A percentile compares a stretch with the other conserved stretches of the same genome.
Conservation (phyloP, 1,140 invertebrate genomes). For the Heliconius congener region DNA sequence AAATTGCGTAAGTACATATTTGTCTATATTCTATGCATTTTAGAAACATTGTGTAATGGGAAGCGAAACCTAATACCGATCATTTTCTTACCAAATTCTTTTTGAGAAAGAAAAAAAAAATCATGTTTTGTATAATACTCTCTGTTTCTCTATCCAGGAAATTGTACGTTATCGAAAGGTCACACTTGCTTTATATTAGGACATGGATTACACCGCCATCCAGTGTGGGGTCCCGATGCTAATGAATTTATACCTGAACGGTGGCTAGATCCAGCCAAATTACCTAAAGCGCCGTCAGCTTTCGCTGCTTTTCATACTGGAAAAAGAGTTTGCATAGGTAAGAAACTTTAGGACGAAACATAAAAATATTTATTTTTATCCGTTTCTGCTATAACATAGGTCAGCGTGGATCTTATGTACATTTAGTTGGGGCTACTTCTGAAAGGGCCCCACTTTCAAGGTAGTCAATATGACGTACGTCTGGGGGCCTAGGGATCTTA, state of each 20-base stretch:
- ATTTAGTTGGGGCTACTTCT: too few species aligned
- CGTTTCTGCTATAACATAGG: too few species aligned
- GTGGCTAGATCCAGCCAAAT: slow-evolving; percentile 40
- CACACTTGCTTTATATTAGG: slow-evolving; percentile 34
- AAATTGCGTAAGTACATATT: slow-evolving; percentile 46
- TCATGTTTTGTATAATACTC: not conserved
- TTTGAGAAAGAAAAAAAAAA: too few species aligned
- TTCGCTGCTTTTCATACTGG: slow-evolving; percentile 43
- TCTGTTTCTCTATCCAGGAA: not conserved
- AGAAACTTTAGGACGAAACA: not conserved
- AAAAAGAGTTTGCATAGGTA: slow-evolving; percentile 46
- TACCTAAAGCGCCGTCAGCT: slow-evolving; percentile 29
- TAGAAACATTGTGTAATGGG: too few species aligned
- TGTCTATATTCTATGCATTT: too few species aligned
- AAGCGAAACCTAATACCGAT: too few species aligned
- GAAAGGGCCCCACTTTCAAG: too few species aligned
- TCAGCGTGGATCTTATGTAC: too few species aligned
- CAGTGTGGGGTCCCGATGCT: slow-evolving; percentile 49
- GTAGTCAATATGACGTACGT: too few species aligned
- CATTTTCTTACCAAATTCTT: too few species aligned
- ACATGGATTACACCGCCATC: slow-evolving; percentile 41
- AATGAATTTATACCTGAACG: slow-evolving; percentile 50
- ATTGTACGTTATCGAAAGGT: slow-evolving; percentile 24
- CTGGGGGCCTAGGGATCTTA: too few species aligned
- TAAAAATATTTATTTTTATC: not conserved